Evolutionary conservation across 2,113 vertebrate species (phyloP).

Genomic region (Rhynchomys soricoides): DNA sequence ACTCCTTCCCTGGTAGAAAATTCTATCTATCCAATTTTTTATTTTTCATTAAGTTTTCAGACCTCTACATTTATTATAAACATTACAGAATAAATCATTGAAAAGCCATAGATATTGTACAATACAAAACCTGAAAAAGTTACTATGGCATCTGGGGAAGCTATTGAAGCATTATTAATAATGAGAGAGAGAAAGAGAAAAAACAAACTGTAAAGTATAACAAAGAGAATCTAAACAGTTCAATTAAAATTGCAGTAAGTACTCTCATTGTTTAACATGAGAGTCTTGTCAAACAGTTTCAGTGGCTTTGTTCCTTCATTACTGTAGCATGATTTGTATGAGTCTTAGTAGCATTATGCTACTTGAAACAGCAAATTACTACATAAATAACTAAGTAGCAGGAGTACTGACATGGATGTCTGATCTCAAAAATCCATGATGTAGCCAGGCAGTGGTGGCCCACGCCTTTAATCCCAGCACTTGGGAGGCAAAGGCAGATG

Average conservation of each 20-base stretch:
- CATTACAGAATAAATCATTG: conserved; percentile 68
- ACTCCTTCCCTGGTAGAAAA: conserved; percentile 53
- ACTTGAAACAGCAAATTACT: background rate
- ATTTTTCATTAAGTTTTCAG: conserved; percentile 77
- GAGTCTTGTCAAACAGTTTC: too few relatives aligned
- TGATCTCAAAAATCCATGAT: background rate
- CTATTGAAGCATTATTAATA: conserved; percentile 56
- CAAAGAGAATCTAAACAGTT: conserved; percentile 26
- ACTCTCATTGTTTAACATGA: background rate
- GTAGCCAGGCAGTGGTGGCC: too few relatives aligned
- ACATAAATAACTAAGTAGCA: background rate
- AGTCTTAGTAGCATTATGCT: background rate
- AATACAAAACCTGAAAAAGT: conserved; percentile 55
- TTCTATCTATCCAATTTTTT: conserved; percentile 44
- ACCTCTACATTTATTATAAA: conserved; percentile 57
- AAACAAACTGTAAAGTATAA: background rate
- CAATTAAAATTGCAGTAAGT: conserved; percentile 39
- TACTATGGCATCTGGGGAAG: background rate
- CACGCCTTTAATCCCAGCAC: too few relatives aligned
- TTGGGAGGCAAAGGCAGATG: too few relatives aligned
- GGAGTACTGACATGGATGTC: background rate
- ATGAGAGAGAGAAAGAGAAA: background rate
- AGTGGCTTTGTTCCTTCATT: background rate
- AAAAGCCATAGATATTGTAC: conserved; percentile 50
- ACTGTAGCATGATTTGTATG: background rate